Evolutionary conservation across 2,888 invertebrate genomes (phyloP), one percentile per base, ranked within the genome.

Genomic region (Harpagoxenus sublaevis): DNA sequence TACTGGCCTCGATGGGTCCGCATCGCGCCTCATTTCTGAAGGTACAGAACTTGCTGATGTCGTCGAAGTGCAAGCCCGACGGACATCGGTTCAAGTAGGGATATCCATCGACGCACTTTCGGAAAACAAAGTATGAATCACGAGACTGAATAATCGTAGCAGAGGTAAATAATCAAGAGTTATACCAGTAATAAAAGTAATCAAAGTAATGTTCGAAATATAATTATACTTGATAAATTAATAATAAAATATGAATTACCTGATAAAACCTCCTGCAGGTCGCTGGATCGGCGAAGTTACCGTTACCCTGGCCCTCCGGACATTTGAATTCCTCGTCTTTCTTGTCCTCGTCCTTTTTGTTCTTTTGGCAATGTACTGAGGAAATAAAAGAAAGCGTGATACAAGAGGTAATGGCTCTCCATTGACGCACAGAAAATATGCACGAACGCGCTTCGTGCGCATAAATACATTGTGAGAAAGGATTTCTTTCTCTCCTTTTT

Each of bases 261-360:
- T 98, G 98, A 95, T 98, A 98, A 96, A 98, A 98, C 93, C 98
- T 96, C 92, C 98, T 96, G 94, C 98, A 98, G 51, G 98, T 98
- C 68, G 96, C 97, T 15, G 98, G 98, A 95, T 98, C 98, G 31
- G 98, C 98, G 94, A 97, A 98, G 95, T 98, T 98, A 85, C 98
- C 98, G 95, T 98, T 98, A 86, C 97, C 98, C 91, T 97, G 96
- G 68, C 97, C 97, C 94, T 97, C 97, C n/a, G 98, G 98, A 94
- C 98, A 98, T 86, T 96, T 95, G 92, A 97, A 98, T 73, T 97
- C 97, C 90, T 97, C 96, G 66, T 95, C 94, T 90, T 96, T 96
- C 90, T 96, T 96, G 87, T 97, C 96, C 90, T 96, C 95, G 86
- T 95, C 95, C 88, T 94, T 93, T 88, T 94, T 95, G 73, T 91